phyloP scores from a whole-genome alignment of 2,888 invertebrate genomes.

The Athetis lepigone region DNA sequence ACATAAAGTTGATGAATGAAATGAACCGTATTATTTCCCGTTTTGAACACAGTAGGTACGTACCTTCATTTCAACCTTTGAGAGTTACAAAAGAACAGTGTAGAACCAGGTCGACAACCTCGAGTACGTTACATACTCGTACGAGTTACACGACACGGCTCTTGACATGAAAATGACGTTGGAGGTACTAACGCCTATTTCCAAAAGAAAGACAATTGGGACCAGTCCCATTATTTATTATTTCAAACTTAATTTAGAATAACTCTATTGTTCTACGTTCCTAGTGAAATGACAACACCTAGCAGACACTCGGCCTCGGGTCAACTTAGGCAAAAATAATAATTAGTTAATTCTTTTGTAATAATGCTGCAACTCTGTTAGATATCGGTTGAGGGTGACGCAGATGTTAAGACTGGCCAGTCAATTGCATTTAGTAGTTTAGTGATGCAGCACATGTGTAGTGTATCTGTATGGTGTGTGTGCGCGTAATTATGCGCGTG shows the following conservation, averaged over 20 bases:
- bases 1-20: slow-evolving; percentile 75
- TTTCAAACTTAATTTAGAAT: slow-evolving; percentile 12
- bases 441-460: slow-evolving; percentile 59
- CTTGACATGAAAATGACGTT: slow-evolving; percentile 57
- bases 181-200: slow-evolving; percentile 37
- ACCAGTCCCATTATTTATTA: slow-evolving; percentile 37
- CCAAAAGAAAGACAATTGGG: slow-evolving; percentile 43
- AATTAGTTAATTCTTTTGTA: slow-evolving; percentile 13
- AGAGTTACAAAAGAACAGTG: slow-evolving; percentile 78
- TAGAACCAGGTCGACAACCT: slow-evolving; percentile 84
- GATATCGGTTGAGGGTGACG: slow-evolving; percentile 16
- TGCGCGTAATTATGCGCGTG: slow-evolving; percentile 80
- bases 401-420: slow-evolving; percentile 35
- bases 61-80: slow-evolving; percentile 82
- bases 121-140: slow-evolving; percentile 66
- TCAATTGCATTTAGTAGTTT: slow-evolving; percentile 55
- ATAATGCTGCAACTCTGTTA: slow-evolving; percentile 29
- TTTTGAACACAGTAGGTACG: slow-evolving; percentile 81
- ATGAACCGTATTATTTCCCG: slow-evolving; percentile 89
- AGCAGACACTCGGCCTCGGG: background rate
- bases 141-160: slow-evolving; percentile 73
- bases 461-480: slow-evolving; percentile 63
- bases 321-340: slow-evolving; percentile 5
- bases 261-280: slow-evolving; percentile 13
- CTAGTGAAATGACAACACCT: slow-evolving; percentile 3